Percentiles rank a stretch among this genome's conserved stretches.
Evolutionary conservation across 64 coral and sea anemone species (phyloP).

Genomic region (Pocillopora verrucosa): DNA sequence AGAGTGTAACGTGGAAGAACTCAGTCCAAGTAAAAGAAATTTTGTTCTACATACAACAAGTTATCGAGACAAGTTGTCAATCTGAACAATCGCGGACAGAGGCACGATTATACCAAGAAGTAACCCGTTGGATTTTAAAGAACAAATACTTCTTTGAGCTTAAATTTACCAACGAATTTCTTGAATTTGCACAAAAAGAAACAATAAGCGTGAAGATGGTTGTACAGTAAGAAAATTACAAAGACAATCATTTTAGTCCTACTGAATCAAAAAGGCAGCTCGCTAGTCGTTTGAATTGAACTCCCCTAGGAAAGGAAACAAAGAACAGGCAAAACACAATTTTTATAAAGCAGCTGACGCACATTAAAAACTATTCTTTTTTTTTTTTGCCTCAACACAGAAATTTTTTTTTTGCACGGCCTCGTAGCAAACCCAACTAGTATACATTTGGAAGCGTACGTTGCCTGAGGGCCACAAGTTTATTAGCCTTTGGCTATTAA

Average conservation of each 20-base stretch:
- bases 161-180: slow-evolving; percentile 3
- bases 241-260: no score
- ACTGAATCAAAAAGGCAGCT: neutral
- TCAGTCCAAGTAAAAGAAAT: slow-evolving; percentile 6
- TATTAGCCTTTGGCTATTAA: no score
- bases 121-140: slow-evolving; percentile 3
- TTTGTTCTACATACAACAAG: neutral
- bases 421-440: no score
- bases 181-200: neutral
- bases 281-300: neutral
- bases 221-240: neutral
- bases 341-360: no score
- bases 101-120: neutral
- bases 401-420: no score
- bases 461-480: no score
- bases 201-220: neutral
- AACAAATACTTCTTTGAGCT: neutral
- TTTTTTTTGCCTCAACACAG: no score
- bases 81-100: neutral
- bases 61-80: neutral
- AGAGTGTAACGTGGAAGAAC: neutral
- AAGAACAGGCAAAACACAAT: no score
- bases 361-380: no score
- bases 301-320: neutral
- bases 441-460: no score